Evolutionary conservation across 2,888 invertebrate genomes (phyloP).

Genomic region (Dexiosoma caninum): DNA sequence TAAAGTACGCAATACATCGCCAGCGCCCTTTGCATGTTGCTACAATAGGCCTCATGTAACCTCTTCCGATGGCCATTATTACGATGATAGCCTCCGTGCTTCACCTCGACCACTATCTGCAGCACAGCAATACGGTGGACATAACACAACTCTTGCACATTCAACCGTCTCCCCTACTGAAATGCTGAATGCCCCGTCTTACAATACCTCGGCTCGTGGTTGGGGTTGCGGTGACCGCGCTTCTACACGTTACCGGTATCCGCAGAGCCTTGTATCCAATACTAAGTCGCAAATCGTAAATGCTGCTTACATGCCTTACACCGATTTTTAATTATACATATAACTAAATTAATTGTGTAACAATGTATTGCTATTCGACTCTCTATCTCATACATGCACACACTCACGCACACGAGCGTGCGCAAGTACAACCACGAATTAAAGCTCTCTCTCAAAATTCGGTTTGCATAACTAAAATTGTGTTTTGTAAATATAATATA

Average conservation of each 20-base stretch:
- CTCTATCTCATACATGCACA: not conserved
- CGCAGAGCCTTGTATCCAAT: conserved; percentile 10
- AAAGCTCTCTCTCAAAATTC: not conserved
- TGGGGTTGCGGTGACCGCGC: conserved; percentile 79
- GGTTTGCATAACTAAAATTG: conserved; percentile 16
- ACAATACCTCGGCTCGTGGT: conserved; percentile 90
- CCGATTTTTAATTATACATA: conserved; percentile 67
- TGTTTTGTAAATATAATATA: conserved; percentile 50
- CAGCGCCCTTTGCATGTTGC: conserved; percentile 68
- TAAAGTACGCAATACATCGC: conserved; percentile 70
- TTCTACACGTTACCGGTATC: not conserved
- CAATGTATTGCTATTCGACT: not conserved
- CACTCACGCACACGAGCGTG: not conserved
- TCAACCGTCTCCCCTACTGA: conserved; percentile 52
- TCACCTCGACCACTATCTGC: conserved; percentile 47
- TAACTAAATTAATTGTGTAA: not conserved
- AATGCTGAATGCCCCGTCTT: conserved; percentile 79
- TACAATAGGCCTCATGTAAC: conserved; percentile 38
- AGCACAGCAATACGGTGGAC: conserved; percentile 24
- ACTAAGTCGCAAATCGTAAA: conserved; percentile 15
- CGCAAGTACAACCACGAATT: not conserved
- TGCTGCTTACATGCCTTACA: conserved; percentile 67
- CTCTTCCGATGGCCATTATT: not conserved
- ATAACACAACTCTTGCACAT: conserved; percentile 40
- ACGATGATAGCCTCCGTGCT: conserved; percentile 23